Percentiles rank a stretch among this genome's conserved stretches.
These are phyloP conservation scores for Nerophis ophidion DNA, from an alignment of 2,113 vertebrate species.

Conservation along the genomic window DNA sequence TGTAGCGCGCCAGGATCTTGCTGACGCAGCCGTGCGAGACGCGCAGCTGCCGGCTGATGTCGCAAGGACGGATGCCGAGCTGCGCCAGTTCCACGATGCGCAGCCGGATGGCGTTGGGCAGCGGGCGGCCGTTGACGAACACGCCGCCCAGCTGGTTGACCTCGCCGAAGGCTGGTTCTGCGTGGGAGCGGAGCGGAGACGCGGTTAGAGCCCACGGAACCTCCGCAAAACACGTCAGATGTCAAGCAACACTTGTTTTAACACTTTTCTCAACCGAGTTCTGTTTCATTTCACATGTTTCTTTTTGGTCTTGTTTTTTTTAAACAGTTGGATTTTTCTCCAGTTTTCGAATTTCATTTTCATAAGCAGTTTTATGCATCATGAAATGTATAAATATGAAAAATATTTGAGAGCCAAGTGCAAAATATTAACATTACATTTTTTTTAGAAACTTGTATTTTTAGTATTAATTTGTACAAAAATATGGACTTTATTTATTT, in stretches of 20 bases:
- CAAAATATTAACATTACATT: too few relatives aligned
- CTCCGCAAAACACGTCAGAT: background rate
- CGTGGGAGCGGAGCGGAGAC: slow-evolving; percentile 40
- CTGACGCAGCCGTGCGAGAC: slow-evolving; percentile 98
- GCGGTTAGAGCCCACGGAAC: background rate
- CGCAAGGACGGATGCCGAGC: slow-evolving; percentile 95
- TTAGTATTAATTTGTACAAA: too few relatives aligned
- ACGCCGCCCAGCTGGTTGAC: slow-evolving; percentile 98
- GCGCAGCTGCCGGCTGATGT: slow-evolving; percentile 95
- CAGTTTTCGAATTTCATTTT: too few relatives aligned
- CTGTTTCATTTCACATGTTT: background rate
- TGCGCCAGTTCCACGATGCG: slow-evolving; percentile 98
- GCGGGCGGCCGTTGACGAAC: slow-evolving; percentile 97
- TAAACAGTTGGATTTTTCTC: too few relatives aligned
- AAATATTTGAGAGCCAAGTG: too few relatives aligned
- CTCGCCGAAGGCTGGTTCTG: slow-evolving; percentile 98
- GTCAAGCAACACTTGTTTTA: background rate
- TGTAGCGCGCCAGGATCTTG: slow-evolving; percentile 98
- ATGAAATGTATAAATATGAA: too few relatives aligned
- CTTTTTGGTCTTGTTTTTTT: too few relatives aligned
- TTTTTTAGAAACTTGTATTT: too few relatives aligned
- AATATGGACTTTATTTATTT: too few relatives aligned
- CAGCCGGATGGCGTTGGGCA: slow-evolving; percentile 97
- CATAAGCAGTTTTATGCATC: too few relatives aligned
- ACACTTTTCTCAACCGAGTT: too few relatives aligned